Conservation (phyloP, 2,797 vertebrate genomes). For the Selene dorsalis region DNA sequence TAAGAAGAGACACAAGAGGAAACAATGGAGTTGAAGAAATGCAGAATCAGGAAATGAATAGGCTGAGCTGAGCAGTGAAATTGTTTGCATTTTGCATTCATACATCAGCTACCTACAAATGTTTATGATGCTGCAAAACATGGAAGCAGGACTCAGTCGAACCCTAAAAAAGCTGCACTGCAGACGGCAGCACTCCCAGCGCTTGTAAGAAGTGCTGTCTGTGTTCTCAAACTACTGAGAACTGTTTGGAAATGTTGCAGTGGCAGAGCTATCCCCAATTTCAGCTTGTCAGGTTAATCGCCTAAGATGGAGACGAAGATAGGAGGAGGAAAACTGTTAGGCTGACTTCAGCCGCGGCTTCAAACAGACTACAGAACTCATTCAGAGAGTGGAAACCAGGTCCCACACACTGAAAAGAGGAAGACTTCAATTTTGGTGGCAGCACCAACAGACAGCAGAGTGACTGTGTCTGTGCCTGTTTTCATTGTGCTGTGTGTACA, state of each 20-base stretch:
- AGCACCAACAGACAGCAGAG: slow-evolving; percentile 3
- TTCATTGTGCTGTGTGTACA: neutral
- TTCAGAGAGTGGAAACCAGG: slow-evolving; percentile 20
- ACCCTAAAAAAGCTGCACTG: slow-evolving; percentile 15
- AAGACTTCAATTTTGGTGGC: slow-evolving; percentile 27
- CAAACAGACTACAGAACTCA: slow-evolving; percentile 54
- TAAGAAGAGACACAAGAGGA: neutral
- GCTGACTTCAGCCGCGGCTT: slow-evolving; percentile 33
- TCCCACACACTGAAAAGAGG: slow-evolving; percentile 11
- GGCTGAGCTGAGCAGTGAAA: neutral
- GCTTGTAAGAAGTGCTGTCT: slow-evolving; percentile 17
- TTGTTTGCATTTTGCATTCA: neutral
- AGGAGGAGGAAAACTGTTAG: slow-evolving; percentile 28
- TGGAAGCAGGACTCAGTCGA: neutral
- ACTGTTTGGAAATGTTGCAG: slow-evolving; percentile 38
- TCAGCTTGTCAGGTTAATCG: slow-evolving; percentile 40
- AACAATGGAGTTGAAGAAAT: neutral
- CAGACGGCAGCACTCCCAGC: slow-evolving; percentile 1
- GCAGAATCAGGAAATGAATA: neutral
- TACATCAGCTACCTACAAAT: neutral
- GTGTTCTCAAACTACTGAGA: slow-evolving; percentile 19
- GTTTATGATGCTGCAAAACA: slow-evolving; percentile 8
- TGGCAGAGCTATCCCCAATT: slow-evolving; percentile 9
- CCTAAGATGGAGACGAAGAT: slow-evolving; percentile 33
- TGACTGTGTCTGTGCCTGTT: slow-evolving; percentile 1